These are phyloP conservation scores for Craseonycteris thonglongyai DNA, from an alignment of 2,113 vertebrate genomes.

Conservation along the genomic window DNA sequence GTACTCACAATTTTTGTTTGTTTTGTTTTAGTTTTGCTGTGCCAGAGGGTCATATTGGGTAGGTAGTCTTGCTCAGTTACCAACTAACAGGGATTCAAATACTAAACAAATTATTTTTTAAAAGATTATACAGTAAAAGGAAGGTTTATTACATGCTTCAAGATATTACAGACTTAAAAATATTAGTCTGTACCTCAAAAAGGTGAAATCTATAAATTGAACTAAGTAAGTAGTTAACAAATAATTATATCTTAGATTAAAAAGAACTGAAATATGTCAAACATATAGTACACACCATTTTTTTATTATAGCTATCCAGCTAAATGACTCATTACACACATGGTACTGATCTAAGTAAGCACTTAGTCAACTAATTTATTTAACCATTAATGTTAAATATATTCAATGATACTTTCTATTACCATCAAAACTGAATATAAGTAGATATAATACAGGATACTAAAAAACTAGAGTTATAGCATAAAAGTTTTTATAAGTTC, in stretches of 20 bases:
- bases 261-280: not conserved
- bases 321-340: not conserved
- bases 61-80: not conserved
- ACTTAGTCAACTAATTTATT: not conserved
- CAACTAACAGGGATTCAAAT: not conserved
- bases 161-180: not conserved
- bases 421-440: not conserved
- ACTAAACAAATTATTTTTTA: not conserved
- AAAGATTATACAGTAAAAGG: not conserved
- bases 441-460: not conserved
- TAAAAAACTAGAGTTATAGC: not conserved
- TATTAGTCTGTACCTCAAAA: not conserved
- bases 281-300: not conserved
- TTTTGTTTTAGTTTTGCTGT: not conserved
- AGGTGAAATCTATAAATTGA: not conserved
- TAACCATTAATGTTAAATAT: conserved; percentile 2
- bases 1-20: not conserved
- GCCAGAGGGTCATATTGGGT: not conserved
- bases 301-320: not conserved
- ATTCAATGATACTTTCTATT: not conserved
- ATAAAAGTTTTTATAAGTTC: not conserved
- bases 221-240: conserved; percentile 9
- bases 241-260: not conserved
- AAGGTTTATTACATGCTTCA: not conserved
- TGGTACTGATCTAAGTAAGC: not conserved